Percentiles rank a stretch among this genome's conserved stretches.
These are phyloP conservation scores for Threskiornis aethiopicus DNA, from an alignment of 2,797 vertebrate species.

Conservation along the genomic window DNA sequence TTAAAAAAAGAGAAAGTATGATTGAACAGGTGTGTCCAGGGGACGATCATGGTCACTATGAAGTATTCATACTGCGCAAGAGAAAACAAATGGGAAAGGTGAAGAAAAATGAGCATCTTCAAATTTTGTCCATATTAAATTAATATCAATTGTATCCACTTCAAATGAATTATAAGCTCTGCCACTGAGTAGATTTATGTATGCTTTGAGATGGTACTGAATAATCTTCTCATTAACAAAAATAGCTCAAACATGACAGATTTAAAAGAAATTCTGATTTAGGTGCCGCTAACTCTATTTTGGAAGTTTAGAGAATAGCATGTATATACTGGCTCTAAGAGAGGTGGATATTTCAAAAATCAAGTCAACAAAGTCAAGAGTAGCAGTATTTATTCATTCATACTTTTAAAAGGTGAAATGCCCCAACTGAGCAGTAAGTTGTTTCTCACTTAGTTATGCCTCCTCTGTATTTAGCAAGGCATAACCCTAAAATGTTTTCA, in stretches of 20 bases:
- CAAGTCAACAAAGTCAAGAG: conserved; percentile 21
- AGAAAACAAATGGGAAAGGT: conserved; percentile 24
- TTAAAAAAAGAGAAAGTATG: conserved; percentile 15
- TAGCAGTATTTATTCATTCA: not conserved
- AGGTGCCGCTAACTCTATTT: not conserved
- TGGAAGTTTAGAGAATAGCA: not conserved
- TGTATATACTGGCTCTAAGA: not conserved
- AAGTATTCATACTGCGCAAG: not conserved
- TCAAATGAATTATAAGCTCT: conserved; percentile 35
- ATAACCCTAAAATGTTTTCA: conserved; percentile 54
- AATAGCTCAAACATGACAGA: conserved; percentile 1
- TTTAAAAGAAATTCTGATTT: conserved; percentile 19
- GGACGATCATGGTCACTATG: accelerated
- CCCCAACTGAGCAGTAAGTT: not conserved
- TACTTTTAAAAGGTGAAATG: conserved; percentile 7
- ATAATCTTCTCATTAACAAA: conserved; percentile 35
- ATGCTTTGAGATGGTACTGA: conserved; percentile 30
- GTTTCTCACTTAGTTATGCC: conserved; percentile 9
- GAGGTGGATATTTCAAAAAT: not conserved
- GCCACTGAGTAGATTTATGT: conserved; percentile 22
- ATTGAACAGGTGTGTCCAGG: not conserved
- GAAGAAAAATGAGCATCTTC: conserved; percentile 27
- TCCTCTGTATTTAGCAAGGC: conserved; percentile 26
- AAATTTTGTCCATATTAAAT: conserved; percentile 43
- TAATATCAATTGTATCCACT: conserved; percentile 38